Conservation (phyloP, 2,797 vertebrate genomes). For the Melanotaenia maccullochi region DNA sequence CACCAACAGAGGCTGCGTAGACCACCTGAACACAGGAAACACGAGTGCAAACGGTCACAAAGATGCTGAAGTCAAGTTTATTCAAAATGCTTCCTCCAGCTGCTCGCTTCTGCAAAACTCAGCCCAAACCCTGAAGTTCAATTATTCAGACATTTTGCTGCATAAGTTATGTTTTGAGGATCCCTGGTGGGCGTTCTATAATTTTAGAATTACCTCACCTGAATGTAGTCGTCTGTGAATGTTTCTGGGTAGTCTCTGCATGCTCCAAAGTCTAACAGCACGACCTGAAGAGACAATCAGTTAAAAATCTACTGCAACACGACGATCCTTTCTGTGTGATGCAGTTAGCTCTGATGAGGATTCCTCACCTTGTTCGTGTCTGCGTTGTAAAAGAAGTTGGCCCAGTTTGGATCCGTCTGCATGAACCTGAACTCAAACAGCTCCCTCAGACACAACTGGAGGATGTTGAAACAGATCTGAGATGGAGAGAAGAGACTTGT, state of each 20-base stretch:
- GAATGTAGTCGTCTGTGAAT: constrained; percentile 91
- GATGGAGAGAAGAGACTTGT: constrained; percentile 6
- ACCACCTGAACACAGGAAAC: constrained; percentile 82
- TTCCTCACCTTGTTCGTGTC: constrained; percentile 84
- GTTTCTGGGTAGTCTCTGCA: constrained; percentile 85
- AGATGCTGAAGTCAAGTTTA: neutral
- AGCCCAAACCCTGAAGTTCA: neutral
- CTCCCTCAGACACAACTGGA: constrained; percentile 89
- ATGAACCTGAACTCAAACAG: constrained; percentile 94
- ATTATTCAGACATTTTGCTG: constrained; percentile 44
- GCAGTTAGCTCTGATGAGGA: too few relatives aligned
- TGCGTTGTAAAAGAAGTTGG: constrained; percentile 91
- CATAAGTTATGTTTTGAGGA: constrained; percentile 33
- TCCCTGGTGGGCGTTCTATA: neutral
- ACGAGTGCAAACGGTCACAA: neutral
- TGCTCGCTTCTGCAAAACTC: constrained; percentile 12
- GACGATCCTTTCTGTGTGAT: neutral
- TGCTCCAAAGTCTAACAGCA: constrained; percentile 90
- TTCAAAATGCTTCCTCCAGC: neutral
- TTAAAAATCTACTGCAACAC: neutral
- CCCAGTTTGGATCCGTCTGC: constrained; percentile 96
- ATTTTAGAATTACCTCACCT: constrained; percentile 76
- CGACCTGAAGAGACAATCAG: constrained; percentile 73
- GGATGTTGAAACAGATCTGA: constrained; percentile 88
- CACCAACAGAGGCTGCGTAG: constrained; percentile 86